Evolutionary conservation across 2,113 vertebrate genomes (phyloP).

Genomic region (Oncorhynchus clarkii): DNA sequence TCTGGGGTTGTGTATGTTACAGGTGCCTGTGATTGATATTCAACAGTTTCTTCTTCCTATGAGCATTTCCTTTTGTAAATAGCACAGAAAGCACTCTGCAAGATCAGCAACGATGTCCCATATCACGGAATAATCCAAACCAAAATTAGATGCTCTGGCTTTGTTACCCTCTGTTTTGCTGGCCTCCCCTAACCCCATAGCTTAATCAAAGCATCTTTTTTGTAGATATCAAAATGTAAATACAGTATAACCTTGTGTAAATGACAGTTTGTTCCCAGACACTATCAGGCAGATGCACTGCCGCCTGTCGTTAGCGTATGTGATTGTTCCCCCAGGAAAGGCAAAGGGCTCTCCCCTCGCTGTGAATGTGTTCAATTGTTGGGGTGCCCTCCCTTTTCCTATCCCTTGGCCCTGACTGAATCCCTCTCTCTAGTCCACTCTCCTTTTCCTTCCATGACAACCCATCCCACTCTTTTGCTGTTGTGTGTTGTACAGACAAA

Average conservation of each 20-base stretch:
- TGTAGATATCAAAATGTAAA: constrained; percentile 21
- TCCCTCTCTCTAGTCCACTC: too few relatives aligned
- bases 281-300: constrained; percentile 28
- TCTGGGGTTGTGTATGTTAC: too few relatives aligned
- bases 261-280: constrained; percentile 30
- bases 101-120: neutral
- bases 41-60: neutral
- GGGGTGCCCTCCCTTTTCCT: neutral
- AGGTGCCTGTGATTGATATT: neutral
- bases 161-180: too few relatives aligned
- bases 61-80: neutral
- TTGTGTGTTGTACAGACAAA: neutral
- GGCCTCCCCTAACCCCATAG: neutral
- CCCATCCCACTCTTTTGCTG: neutral
- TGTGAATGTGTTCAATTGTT: constrained; percentile 20
- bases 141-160: neutral
- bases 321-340: constrained; percentile 17
- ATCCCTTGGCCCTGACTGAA: too few relatives aligned
- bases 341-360: constrained; percentile 4
- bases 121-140: neutral
- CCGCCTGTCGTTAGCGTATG: constrained; percentile 9
- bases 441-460: neutral
- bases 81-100: neutral
- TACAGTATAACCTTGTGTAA: constrained; percentile 22
- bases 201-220: constrained; percentile 18